Percentiles rank a stretch among this genome's conserved stretches.
Evolutionary conservation across 2,888 invertebrate species (phyloP).

Genomic region (Autographa gamma): DNA sequence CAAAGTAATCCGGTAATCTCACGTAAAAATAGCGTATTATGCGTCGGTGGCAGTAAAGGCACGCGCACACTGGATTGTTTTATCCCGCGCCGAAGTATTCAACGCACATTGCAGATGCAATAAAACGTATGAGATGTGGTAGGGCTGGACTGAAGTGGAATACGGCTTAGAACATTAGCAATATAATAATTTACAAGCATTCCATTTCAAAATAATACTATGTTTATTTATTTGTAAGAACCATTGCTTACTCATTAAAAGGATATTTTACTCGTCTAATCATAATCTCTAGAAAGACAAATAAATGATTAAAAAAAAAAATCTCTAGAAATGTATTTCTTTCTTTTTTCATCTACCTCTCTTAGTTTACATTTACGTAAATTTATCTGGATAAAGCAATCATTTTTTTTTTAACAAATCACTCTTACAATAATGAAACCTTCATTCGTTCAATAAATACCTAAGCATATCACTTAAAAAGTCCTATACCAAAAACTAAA

Average conservation of each 20-base stretch:
- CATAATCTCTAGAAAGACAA: too few relatives aligned
- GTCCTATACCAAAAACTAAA: not conserved
- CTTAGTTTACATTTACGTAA: too few relatives aligned
- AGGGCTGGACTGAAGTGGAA: constrained; percentile 62
- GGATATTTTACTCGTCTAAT: too few relatives aligned
- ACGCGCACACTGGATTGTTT: constrained; percentile 81
- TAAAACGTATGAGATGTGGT: constrained; percentile 75
- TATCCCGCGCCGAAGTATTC: constrained; percentile 77
- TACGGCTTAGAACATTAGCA: not conserved
- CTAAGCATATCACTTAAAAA: not conserved
- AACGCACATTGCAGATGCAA: constrained; percentile 74
- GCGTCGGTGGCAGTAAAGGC: constrained; percentile 66
- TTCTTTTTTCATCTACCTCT: too few relatives aligned
- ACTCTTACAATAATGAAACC: too few relatives aligned
- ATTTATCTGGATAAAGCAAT: too few relatives aligned
- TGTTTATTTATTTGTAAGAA: too few relatives aligned
- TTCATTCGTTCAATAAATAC: not conserved
- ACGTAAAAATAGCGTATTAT: constrained; percentile 69
- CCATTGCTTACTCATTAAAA: too few relatives aligned
- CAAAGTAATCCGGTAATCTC: constrained; percentile 79
- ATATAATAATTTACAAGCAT: not conserved
- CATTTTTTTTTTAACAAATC: too few relatives aligned
- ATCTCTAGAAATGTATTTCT: too few relatives aligned
- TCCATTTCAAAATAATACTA: too few relatives aligned
- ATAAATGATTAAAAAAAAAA: too few relatives aligned